Conservation (phyloP, 2,888 invertebrate species). For the Drosophila aldrichi region DNA sequence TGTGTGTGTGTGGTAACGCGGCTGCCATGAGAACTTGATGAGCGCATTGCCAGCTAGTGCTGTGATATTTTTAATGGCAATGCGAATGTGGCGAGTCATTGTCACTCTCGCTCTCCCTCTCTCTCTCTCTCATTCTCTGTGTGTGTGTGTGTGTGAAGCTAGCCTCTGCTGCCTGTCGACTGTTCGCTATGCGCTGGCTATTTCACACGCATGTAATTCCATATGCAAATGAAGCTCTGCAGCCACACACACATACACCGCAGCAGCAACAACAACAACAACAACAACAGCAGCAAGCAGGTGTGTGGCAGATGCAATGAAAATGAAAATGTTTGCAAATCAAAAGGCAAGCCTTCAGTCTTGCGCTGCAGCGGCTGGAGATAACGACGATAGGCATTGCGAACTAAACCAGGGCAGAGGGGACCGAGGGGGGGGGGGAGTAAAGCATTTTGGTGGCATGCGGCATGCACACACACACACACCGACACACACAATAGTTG, state of each 20-base stretch:
- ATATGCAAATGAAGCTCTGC: conserved; percentile 62
- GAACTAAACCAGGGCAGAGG: conserved; percentile 1
- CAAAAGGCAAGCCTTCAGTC: conserved; percentile 46
- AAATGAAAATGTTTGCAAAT: conserved; percentile 70
- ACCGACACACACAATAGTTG: conserved; percentile 42
- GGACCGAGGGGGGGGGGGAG: neutral
- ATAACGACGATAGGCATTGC: conserved; percentile 20
- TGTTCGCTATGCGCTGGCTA: conserved; percentile 14
- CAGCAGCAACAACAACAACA: neutral
- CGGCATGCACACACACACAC: conserved; percentile 20
- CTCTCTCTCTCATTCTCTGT: too few species aligned
- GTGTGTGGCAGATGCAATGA: conserved; percentile 49
- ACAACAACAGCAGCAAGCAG: neutral
- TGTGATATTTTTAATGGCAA: conserved; percentile 57
- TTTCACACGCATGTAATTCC: conserved; percentile 61
- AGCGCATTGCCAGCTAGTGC: conserved; percentile 33
- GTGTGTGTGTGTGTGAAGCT: neutral
- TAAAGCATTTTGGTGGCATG: neutral
- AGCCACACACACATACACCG: conserved; percentile 12
- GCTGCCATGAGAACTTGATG: conserved; percentile 40
- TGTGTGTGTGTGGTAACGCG: neutral
- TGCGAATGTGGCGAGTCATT: neutral
- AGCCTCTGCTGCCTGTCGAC: neutral
- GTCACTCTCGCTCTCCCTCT: too few species aligned
- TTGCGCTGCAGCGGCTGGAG: conserved; percentile 1